Evolutionary conservation across 2,113 vertebrate genomes (phyloP), one percentile per base, ranked within the genome.

Genomic region (Corythornis madagascariensis): DNA sequence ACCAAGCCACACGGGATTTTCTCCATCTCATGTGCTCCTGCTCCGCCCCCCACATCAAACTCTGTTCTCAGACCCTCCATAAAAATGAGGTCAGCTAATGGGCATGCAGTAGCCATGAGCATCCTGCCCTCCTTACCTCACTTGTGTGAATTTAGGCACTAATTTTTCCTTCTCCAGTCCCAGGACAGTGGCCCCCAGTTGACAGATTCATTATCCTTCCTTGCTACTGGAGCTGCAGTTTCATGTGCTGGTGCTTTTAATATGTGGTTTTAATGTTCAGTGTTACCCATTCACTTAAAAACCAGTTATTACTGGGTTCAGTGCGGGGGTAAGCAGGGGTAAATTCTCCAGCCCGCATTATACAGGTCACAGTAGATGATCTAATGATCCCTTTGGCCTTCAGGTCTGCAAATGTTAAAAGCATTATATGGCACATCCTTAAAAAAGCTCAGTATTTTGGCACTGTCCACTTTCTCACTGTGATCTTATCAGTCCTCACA

Each of bases 401-500:
- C 14, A 92, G 87, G 91, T 82, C 91, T 85, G 15, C 56, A 47
- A 95, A 93, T 91, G 89, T 83, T 96, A 96, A 94, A 93, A 90
- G 86, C 92, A 95, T 95, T 93, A 92, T 63, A 55, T 90, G 83
- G 92, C 86, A 94, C 35, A 90, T 86, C 92, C 93, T 92, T 96
- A 84, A 60, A 82, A 95, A 70, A 83, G 83, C 71, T 95, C 59
- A 55, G 9, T 89, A 13, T 91, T 96, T 93, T 95, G 94, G 92
- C 95, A 76, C 86, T 89, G 92, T 96, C 95, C 86, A 71, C 78
- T 89, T 65, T 92, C 86, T 90, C 74, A 4, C 83, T 95, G 38
- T 47, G 95, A 94, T 96, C 93, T 95, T 96, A 95, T 92, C 93
- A 94, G 89, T 66, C 81, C 81, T 84, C 92, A 84, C 86, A 76